Base-by-base conservation (phyloP, 2,113 vertebrate genomes). In the Gnathonemus longibarbis region DNA sequence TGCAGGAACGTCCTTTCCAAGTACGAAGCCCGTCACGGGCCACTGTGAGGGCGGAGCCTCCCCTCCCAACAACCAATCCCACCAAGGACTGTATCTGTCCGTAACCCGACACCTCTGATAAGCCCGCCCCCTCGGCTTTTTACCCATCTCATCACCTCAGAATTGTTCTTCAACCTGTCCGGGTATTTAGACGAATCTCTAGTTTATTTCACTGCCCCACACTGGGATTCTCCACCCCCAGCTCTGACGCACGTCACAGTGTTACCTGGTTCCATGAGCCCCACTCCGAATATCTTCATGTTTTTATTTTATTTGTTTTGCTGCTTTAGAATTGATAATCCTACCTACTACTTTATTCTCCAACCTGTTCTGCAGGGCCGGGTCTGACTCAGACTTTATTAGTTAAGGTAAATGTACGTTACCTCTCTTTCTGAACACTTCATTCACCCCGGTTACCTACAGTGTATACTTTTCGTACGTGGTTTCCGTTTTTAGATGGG, bases 1-100 rank as follows among this genome's bases (percentile, higher is more conserved):
- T 99, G 98, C 97, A 98, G 98, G 96, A 99, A 98, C 92, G 91
- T 98, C 93, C 94, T 99, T 91, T 96, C 97, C 56, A 99, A 99
- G 95, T 99, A 99, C 11, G 97, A 99, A 93, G 96, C 97, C 91
- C 96, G 97, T 17, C 97, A 98, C 4, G 97, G 98, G 88, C 96
- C 97, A 66, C 96, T 98, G 97, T 99, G 96, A 96, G 89, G 89
- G 49, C 49, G 88, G 58, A 42, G 48, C n/a, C 9, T 49, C 49
- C 9, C 5, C 2, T 50, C 48, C 45, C n/a, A 19, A 5, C 35
- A 80, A 80, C 45, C 56, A 17, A 21, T 21, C 2, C 58, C 46
- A n/a, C 42, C 66, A 96, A 95, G 96, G 96, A 97, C 97, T 94
- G 94, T 91, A 93, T 93, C 94, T 95, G 95, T 95, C 94, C 92